Percentiles rank a stretch among this genome's conserved stretches.
Conservation (phyloP, 2,797 vertebrate genomes). For the Falco biarmicus region DNA sequence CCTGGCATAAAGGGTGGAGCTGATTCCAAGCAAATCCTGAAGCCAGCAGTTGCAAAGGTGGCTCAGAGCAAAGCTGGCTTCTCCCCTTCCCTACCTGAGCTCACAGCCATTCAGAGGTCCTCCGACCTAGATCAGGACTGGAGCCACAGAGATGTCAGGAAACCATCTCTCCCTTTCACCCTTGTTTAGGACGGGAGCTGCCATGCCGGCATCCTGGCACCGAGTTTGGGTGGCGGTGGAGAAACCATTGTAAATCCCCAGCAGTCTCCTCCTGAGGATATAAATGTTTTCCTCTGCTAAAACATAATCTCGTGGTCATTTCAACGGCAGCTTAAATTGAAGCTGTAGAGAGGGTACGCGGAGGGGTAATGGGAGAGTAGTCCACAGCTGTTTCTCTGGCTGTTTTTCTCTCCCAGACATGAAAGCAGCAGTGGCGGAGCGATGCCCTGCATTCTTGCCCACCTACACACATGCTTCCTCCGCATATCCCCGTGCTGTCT, state of each 20-base stretch:
- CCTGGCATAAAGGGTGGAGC: not conserved
- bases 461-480: slow-evolving; percentile 63
- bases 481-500: slow-evolving; percentile 15
- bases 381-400: slow-evolving; percentile 35
- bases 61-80: not conserved
- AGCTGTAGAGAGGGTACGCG: not conserved
- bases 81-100: not conserved
- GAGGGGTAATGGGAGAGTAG: not conserved
- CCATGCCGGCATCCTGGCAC: not conserved
- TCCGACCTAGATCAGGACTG: not conserved
- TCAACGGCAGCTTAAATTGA: not conserved
- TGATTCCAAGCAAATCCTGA: not conserved
- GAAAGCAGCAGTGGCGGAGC: not conserved
- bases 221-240: not conserved
- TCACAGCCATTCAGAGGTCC: not conserved
- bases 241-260: not conserved
- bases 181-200: not conserved
- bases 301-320: not conserved
- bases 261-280: not conserved
- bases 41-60: not conserved
- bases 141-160: not conserved
- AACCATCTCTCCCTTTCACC: not conserved
- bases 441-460: slow-evolving; percentile 55
- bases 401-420: slow-evolving; percentile 19
- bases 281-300: not conserved